These are phyloP conservation scores for Chloropsis cyanopogon DNA, from an alignment of 2,113 vertebrate genomes.

Conservation along the genomic window DNA sequence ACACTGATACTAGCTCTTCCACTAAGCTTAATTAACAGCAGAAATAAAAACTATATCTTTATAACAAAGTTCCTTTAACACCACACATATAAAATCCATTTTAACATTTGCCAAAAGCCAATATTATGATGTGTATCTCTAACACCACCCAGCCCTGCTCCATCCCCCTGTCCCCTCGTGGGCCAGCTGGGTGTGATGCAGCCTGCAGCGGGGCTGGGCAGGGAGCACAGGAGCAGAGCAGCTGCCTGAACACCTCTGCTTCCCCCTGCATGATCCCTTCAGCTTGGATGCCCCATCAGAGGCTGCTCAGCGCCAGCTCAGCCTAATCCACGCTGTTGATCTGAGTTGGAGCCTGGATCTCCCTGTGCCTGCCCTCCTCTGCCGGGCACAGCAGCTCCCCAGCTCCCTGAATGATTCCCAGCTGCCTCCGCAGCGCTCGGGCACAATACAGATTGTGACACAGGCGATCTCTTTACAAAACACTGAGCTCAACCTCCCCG, in stretches of 20 bases:
- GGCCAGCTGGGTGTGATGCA: neutral
- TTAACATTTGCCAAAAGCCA: too few species aligned
- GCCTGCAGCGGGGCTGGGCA: neutral
- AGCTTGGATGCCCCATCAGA: neutral
- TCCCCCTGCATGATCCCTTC: neutral
- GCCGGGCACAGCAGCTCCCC: neutral
- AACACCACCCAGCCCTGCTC: neutral
- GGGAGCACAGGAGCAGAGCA: neutral
- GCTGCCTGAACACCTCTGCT: neutral
- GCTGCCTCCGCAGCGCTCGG: neutral
- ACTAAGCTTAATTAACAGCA: too few species aligned
- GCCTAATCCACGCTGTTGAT: neutral
- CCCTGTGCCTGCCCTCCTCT: neutral
- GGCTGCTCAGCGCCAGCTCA: neutral
- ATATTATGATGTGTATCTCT: too few species aligned
- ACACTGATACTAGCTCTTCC: too few species aligned
- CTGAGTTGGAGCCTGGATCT: neutral
- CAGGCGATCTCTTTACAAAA: neutral
- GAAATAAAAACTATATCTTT: too few species aligned
- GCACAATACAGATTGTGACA: constrained; percentile 10
- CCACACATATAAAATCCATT: too few species aligned
- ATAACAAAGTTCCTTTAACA: too few species aligned
- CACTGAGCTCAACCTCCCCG: neutral
- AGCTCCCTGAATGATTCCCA: neutral
- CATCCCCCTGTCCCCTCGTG: neutral